A percentile compares a stretch with the other conserved stretches of the same genome.
These are phyloP conservation scores for Drosophila carrolli DNA, from an alignment of 1,140 invertebrate species.

Conservation along the genomic window DNA sequence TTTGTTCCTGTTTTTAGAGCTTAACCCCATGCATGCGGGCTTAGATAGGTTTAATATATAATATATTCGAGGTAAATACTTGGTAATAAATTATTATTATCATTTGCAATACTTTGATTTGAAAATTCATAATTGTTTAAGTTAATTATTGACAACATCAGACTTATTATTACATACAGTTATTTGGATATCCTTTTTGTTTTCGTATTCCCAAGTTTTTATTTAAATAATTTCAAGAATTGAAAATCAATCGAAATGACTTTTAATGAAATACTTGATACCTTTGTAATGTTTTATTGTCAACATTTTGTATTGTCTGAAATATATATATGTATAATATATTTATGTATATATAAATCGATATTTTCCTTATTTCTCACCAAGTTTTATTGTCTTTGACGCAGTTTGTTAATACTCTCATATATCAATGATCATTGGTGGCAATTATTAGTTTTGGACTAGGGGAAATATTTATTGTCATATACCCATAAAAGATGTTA, in stretches of 20 bases:
- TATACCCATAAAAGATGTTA: conserved; percentile 30
- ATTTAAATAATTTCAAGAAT: conserved; percentile 37
- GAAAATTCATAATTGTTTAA: conserved; percentile 56
- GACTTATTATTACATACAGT: conserved; percentile 83
- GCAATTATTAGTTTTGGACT: conserved; percentile 21
- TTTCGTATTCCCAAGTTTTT: conserved; percentile 22
- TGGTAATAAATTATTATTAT: conserved; percentile 41
- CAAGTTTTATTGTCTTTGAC: conserved; percentile 76
- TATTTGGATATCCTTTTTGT: conserved; percentile 42
- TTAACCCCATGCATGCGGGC: conserved; percentile 17
- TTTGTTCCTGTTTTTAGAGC: conserved; percentile 20
- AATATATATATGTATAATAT: conserved; percentile 42
- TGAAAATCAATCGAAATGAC: conserved; percentile 39
- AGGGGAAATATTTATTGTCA: conserved; percentile 35
- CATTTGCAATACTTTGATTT: conserved; percentile 50
- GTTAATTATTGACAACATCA: conserved; percentile 81
- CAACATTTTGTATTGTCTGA: conserved; percentile 61
- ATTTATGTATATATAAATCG: conserved; percentile 36
- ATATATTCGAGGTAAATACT: conserved; percentile 62
- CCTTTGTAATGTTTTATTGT: conserved; percentile 49
- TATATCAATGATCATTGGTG: conserved; percentile 17
- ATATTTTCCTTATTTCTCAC: conserved; percentile 39
- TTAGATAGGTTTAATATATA: conserved; percentile 46
- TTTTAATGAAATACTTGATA: conserved; percentile 23
- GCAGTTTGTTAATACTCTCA: conserved; percentile 59